Evolutionary conservation across 2,113 vertebrate genomes (phyloP), one percentile per base, ranked within the genome.

Genomic region (Columba livia): DNA sequence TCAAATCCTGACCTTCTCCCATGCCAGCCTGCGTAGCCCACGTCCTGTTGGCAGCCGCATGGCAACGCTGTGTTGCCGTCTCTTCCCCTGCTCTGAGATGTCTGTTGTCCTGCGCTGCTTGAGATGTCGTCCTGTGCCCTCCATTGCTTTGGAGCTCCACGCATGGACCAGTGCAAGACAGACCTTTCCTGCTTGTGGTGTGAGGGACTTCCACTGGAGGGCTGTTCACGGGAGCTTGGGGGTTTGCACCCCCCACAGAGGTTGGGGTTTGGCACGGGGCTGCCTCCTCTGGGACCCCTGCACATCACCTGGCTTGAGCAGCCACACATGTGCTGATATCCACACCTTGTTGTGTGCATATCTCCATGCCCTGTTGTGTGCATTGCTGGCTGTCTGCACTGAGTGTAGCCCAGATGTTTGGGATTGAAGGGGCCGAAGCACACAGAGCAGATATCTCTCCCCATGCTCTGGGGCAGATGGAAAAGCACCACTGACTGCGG

Each of bases 1-100:
- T 48, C 32, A n/a, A 51, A 72, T 71, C 65, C 42, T 48, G 66
- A 12, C 57, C 21, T 18, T 21, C 34, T 64, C 4, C 42, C 0
- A 0, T 40, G 77, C n/a, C 48, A 62, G 44, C 36, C 51, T 5
- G 1, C 2, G 0, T 31, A 13, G 8, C 54, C 44, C 10, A 3
- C 2, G 5, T 73, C 38, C 6, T 61, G 12, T 15, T 70, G 50
- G 65, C 44, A 77, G 50, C 88, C 77, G 38, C 24, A 3, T 12
- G 31, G 56, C 88, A 69, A 77, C 48, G 4, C 38, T 4, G 18
- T 2, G 2, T 47, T 29, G 40, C 29, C 10, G 15, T 20, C 64
- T 64, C 67, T 51, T 21, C 13, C 29, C 6, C 21, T 71, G 44
- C 31, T 7, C 38, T 4, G 2, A 50, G 57, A 12, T 29, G 25